Evolutionary conservation across 2,113 vertebrate species (phyloP), one percentile per base, ranked within the genome.

Genomic region (Barbus barbus): DNA sequence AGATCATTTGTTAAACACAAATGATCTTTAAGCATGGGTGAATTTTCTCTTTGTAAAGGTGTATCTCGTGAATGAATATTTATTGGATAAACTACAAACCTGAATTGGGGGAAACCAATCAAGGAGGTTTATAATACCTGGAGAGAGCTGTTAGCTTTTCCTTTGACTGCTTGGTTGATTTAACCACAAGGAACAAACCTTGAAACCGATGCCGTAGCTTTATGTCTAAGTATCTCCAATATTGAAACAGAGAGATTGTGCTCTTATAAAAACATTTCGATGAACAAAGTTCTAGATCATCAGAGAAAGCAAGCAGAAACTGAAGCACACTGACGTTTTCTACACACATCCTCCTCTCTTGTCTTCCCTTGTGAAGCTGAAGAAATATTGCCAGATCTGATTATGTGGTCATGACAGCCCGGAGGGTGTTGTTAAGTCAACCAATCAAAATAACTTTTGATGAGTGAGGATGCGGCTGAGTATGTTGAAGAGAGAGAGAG

Each of bases 371-470:
- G 74, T 86, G 78, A 87, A 36, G 73, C 85, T 85, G 82, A 63
- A 58, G 86, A 91, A 88, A 89, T 87, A 89, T 85, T 85, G 87
- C 86, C 76, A 84, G 44, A 71, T 77, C 86, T 90, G 84, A 90
- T 85, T 90, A 89, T 78, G 86, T 89, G 91, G 86, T 88, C 89
- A 87, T 36, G 82, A 85, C 61, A 76, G 85, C 89, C 86, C 84
- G 2, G 60, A 53, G 89, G 90, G 85, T 87, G 85, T 83, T 90
- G 90, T 91, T 90, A 92, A 91, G 86, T 83, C 80, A 78, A 24
- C 71, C 77, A 81, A 81, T 85, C 87, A 79, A 83, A 90, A 87
- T 84, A 84, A 86, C 84, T 87, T 87, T 78, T 82, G 83, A 81
- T 41, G 44, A 81, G 24, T 9, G 56, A 74, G 20, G 80, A 82